Evolutionary conservation across 1,140 invertebrate genomes (phyloP), one percentile per base, ranked within the genome.

Genomic region (Cydia fagiglandana): DNA sequence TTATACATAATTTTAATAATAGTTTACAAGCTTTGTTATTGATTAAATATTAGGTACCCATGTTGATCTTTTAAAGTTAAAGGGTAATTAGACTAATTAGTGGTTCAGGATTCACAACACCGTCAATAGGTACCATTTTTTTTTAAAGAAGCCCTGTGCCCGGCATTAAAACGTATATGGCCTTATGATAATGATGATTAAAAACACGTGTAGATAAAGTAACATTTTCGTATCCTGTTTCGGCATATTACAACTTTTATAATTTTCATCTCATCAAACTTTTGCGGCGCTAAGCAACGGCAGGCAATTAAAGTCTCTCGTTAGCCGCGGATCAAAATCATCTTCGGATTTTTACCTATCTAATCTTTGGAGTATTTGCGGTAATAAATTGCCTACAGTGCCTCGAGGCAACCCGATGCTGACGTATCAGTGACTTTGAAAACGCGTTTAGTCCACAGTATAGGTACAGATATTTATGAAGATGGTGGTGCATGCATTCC

Each of bases 211-310:
- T 47, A 47, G 45, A 15, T 47, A 47, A 47, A 13, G 45, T 47
- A 47, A 47, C 3, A 47, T 4, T 47, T 15, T 47, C 13, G 13
- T 13, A 15, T 47, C 45, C 13, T 15, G 3, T 47, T 47, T 47
- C 45, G 45, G 13, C 12, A 47, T 47, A 47, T 47, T 47, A 47
- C 13, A 47, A 47, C 45, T 47, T 47, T 70, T 70, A 70, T 38
- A 70, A 70, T 70, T n/a, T 41, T 38, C 66, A 70, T 70, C 66
- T 70, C 66, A 45, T 41, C 66, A 70, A 45, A 70, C 66, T 70
- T 68, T 68, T 38, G 30, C 34, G 7, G 34, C 30, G n/a, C 66
- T 70, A 41, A 70, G 34, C 64, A 68, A 41, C 4, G 66, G 34
- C 15, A 34, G 64, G 66, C 34, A 70, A 70, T 41, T 41, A 70